Evolutionary conservation across 1,140 invertebrate species (phyloP).

Genomic region (Apis laboriosa): DNA sequence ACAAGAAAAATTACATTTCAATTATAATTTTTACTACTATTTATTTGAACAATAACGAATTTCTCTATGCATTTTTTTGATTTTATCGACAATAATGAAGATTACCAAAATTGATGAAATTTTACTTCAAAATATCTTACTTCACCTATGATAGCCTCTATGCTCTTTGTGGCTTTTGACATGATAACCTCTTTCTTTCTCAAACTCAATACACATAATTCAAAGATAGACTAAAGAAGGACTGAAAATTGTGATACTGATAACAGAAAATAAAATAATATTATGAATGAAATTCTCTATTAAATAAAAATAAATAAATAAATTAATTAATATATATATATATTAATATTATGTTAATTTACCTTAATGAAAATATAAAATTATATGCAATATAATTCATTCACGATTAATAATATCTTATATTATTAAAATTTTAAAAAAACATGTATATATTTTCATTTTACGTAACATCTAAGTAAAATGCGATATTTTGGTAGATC

Average conservation of each 20-base stretch:
- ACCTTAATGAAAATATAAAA: too few relatives aligned
- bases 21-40: neutral
- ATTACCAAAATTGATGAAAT: neutral
- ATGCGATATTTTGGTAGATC: neutral
- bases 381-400: neutral
- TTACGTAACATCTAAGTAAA: neutral
- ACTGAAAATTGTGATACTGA: conserved; percentile 21
- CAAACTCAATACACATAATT: conserved; percentile 7
- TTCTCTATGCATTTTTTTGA: neutral
- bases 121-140: conserved; percentile 4
- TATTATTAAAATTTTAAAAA: neutral
- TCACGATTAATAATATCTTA: neutral
- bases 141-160: conserved; percentile 31
- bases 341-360: too few relatives aligned
- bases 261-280: neutral
- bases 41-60: neutral
- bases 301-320: neutral
- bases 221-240: conserved; percentile 15
- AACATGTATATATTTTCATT: neutral
- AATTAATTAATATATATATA: too few relatives aligned
- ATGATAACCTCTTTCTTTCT: conserved; percentile 30
- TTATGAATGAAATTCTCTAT: neutral
- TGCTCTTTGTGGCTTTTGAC: conserved; percentile 1
- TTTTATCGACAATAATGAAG: neutral
- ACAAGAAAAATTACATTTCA: too few relatives aligned